Evolutionary conservation across 2,113 vertebrate species (phyloP).

Genomic region (Romanogobio albipinnatus): DNA sequence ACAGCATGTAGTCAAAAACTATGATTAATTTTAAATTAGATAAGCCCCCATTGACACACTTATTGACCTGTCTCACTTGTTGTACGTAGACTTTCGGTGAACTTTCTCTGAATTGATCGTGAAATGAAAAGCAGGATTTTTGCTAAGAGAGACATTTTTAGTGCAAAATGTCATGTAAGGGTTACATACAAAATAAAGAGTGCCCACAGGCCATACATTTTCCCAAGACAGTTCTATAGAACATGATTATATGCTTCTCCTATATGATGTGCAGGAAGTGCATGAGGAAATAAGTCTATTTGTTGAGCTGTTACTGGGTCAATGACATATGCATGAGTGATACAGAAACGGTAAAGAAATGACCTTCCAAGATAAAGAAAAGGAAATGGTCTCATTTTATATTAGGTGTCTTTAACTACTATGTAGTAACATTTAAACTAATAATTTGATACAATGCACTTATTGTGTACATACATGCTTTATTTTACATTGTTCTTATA

Average conservation of each 20-base stretch:
- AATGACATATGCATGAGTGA: background rate
- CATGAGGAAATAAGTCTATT: slow-evolving; percentile 21
- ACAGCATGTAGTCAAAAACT: slow-evolving; percentile 35
- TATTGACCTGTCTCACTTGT: slow-evolving; percentile 45
- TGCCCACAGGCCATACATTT: background rate
- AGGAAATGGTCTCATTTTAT: background rate
- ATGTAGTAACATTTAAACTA: too few species aligned
- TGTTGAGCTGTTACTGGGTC: background rate
- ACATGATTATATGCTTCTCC: background rate
- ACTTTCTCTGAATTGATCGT: slow-evolving; percentile 35
- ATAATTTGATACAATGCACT: too few species aligned
- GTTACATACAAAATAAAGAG: slow-evolving; percentile 3
- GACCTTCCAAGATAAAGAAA: background rate
- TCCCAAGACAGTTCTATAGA: background rate
- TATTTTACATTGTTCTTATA: too few species aligned
- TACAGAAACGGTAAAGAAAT: background rate
- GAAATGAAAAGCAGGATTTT: slow-evolving; percentile 49
- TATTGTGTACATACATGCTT: too few species aligned
- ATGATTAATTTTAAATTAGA: slow-evolving; percentile 56
- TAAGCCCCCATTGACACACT: slow-evolving; percentile 37
- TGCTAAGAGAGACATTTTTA: slow-evolving; percentile 17
- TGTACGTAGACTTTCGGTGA: slow-evolving; percentile 22
- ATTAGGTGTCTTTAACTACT: too few species aligned
- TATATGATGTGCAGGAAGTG: background rate
- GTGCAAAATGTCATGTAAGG: slow-evolving; percentile 6